Evolutionary conservation across 92 coral and sea anemone genomes (phyloP).

Genomic region (Plumapathes pennacea): DNA sequence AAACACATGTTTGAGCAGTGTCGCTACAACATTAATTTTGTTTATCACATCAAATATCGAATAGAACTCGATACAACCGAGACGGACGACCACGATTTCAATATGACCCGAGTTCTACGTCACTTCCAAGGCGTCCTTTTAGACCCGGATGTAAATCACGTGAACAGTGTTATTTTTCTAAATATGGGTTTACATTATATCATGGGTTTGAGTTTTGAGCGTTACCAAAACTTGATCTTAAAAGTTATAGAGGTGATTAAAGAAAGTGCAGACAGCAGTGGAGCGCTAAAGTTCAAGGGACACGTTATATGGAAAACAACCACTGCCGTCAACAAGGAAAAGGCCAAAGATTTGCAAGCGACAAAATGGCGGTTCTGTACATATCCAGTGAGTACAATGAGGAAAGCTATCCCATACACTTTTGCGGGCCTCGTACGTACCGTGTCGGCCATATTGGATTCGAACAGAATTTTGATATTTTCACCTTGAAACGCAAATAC

Average conservation of each 20-base stretch:
- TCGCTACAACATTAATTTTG: conserved; percentile 73
- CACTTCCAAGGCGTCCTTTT: conserved; percentile 52
- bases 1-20: conserved; percentile 53
- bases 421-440: too few species aligned
- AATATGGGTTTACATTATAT: conserved; percentile 87
- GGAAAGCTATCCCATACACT: too few species aligned
- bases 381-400: conserved; percentile 85
- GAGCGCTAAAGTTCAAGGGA: conserved; percentile 51
- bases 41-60: too few species aligned
- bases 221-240: conserved; percentile 42
- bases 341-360: conserved; percentile 72
- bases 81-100: conserved; percentile 72
- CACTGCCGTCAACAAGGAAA: conserved; percentile 76
- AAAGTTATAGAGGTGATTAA: conserved; percentile 63
- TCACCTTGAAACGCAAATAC: too few species aligned
- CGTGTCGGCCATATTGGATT: too few species aligned
- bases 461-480: too few species aligned
- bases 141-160: conserved; percentile 43
- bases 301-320: conserved; percentile 83
- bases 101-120: conserved; percentile 41
- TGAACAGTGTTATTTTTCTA: conserved; percentile 56
- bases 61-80: too few species aligned
- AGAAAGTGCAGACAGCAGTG: conserved; percentile 35
- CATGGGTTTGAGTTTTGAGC: conserved; percentile 68
- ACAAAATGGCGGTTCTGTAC: conserved; percentile 66